A percentile compares a stretch with the other conserved stretches of the same genome.
Evolutionary conservation across 2,797 vertebrate genomes (phyloP).

Genomic region (Galaxias olidus): DNA sequence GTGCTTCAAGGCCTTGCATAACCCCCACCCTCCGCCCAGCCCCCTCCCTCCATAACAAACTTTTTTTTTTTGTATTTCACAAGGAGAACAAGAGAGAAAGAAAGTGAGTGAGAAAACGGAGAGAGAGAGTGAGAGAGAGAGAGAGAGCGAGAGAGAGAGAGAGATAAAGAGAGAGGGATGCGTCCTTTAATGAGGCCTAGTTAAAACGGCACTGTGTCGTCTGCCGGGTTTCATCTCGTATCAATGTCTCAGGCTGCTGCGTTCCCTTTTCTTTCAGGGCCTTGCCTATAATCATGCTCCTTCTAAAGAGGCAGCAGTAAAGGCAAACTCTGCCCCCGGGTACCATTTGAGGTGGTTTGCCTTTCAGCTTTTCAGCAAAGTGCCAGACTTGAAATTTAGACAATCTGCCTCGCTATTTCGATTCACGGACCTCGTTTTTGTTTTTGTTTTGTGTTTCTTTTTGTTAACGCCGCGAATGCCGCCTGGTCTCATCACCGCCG

Average conservation of each 20-base stretch:
- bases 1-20: slow-evolving; percentile 18
- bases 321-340: slow-evolving; percentile 15
- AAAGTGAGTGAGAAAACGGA: background rate
- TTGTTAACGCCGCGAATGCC: slow-evolving; percentile 19
- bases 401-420: slow-evolving; percentile 22
- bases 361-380: slow-evolving; percentile 37
- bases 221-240: slow-evolving; percentile 49
- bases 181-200: slow-evolving; percentile 63
- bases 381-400: slow-evolving; percentile 27
- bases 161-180: slow-evolving; percentile 17
- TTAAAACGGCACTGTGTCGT: slow-evolving; percentile 45
- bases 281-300: slow-evolving; percentile 47
- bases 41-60: slow-evolving; percentile 11
- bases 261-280: slow-evolving; percentile 20
- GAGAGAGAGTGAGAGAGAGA: slow-evolving; percentile 13
- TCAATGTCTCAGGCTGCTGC: slow-evolving; percentile 33
- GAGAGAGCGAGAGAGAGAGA: slow-evolving; percentile 31
- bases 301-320: slow-evolving; percentile 35
- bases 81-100: slow-evolving; percentile 26
- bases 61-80: slow-evolving; percentile 38
- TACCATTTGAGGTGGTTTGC: slow-evolving; percentile 19
- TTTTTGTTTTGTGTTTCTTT: no score
- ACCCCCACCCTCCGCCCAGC: no score
- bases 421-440: slow-evolving; percentile 25
- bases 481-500: slow-evolving; percentile 16